phyloP scores from a whole-genome alignment of 1,140 invertebrate species.

The Ganaspis sp. region DNA sequence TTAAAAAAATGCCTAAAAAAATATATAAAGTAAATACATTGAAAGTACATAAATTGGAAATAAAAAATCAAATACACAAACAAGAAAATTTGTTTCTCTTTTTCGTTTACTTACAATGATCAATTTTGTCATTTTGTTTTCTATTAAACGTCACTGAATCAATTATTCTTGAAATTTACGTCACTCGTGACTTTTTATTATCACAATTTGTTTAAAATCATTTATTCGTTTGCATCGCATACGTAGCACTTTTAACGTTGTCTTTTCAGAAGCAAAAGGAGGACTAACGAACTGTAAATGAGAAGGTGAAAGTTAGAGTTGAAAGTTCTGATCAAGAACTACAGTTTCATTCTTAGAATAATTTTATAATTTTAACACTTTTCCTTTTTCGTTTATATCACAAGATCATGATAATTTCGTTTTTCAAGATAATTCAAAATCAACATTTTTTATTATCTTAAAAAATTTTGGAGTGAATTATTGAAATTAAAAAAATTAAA shows the following conservation, averaged over 20 bases:
- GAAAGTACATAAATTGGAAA: too few species aligned
- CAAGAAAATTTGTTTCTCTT: neutral
- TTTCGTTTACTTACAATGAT: constrained; percentile 35
- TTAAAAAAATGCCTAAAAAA: too few species aligned
- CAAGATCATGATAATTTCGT: neutral
- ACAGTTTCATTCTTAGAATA: neutral
- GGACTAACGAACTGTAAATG: constrained; percentile 19
- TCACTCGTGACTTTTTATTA: neutral
- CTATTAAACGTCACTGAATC: neutral
- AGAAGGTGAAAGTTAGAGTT: constrained; percentile 28
- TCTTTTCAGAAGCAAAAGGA: constrained; percentile 33
- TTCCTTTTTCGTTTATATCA: neutral
- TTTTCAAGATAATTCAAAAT: too few species aligned
- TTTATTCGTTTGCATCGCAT: constrained; percentile 30
- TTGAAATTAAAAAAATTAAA: too few species aligned
- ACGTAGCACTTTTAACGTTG: constrained; percentile 41
- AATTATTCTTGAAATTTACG: neutral
- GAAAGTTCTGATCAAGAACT: constrained; percentile 28
- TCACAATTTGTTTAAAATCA: constrained; percentile 33
- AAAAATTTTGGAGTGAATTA: too few species aligned
- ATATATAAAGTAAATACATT: too few species aligned
- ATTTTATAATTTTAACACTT: neutral
- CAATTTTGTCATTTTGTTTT: constrained; percentile 27
- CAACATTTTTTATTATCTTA: too few species aligned
- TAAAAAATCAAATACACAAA: too few species aligned